These are phyloP conservation scores for Salmo trutta DNA, from an alignment of 2,797 vertebrate species.

Conservation along the genomic window DNA sequence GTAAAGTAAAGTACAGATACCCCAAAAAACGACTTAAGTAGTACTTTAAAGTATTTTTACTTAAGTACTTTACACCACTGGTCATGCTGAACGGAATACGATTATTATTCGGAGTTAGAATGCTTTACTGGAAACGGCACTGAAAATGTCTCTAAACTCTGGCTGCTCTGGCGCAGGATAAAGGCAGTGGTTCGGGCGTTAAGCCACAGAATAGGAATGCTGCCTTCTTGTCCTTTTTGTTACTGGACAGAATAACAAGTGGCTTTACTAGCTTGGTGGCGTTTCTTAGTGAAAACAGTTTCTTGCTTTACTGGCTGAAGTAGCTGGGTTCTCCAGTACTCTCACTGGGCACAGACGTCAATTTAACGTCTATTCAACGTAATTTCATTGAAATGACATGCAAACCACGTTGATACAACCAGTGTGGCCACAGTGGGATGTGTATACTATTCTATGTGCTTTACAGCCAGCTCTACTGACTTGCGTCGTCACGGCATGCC, in stretches of 20 bases:
- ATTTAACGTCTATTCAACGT: too few species aligned
- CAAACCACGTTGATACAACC: too few species aligned
- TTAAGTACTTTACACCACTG: too few species aligned
- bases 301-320: neutral
- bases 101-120: slow-evolving; percentile 26
- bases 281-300: neutral
- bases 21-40: too few species aligned
- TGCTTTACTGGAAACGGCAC: slow-evolving; percentile 23
- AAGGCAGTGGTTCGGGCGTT: neutral
- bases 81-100: slow-evolving; percentile 14
- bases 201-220: slow-evolving; percentile 1
- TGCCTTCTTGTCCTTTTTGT: slow-evolving; percentile 1
- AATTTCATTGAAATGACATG: too few species aligned
- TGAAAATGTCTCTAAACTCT: slow-evolving; percentile 17
- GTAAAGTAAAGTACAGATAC: too few species aligned
- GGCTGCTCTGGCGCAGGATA: neutral
- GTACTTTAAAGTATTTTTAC: too few species aligned
- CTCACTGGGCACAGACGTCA: too few species aligned
- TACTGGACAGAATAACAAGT: neutral
- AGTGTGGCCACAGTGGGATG: neutral
- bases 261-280: neutral
- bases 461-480: neutral
- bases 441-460: neutral
- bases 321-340: neutral
- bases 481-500: too few species aligned